phyloP scores from a whole-genome alignment of 1,140 invertebrate species.

The Polypedilum vanderplanki region DNA sequence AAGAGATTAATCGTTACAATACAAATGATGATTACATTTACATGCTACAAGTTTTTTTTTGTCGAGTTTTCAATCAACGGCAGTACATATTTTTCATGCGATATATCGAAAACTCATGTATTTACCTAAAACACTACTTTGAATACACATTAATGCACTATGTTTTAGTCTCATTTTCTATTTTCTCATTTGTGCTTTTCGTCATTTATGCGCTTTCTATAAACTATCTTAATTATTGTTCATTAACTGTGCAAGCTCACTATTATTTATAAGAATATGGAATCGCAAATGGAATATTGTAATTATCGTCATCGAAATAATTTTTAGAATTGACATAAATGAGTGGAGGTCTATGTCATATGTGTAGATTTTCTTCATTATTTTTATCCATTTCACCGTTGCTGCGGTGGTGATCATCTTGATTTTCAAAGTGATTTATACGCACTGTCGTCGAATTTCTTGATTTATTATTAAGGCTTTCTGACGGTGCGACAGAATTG shows the following conservation, averaged over 20 bases:
- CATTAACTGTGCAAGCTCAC: neutral
- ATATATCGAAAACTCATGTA: too few relatives aligned
- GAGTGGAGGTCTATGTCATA: neutral
- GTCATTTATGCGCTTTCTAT: neutral
- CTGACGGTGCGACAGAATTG: constrained; percentile 15
- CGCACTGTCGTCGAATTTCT: neutral
- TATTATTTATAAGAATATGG: neutral
- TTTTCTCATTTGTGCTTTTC: neutral
- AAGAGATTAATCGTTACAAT: neutral
- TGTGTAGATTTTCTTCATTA: neutral
- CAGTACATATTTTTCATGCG: too few relatives aligned
- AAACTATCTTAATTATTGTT: neutral
- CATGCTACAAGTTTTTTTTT: neutral
- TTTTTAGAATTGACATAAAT: neutral
- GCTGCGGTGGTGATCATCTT: neutral
- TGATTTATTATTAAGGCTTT: neutral
- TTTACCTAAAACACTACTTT: too few relatives aligned
- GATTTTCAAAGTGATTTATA: neutral
- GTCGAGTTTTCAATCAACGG: too few relatives aligned
- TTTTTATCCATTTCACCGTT: neutral
- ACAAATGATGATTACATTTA: neutral
- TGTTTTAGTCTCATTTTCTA: neutral
- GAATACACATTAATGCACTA: neutral
- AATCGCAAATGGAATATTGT: neutral
- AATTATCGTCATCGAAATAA: neutral